A percentile compares a stretch with the other conserved stretches of the same genome.
These are phyloP conservation scores for Philaenus spumarius DNA, from an alignment of 1,140 invertebrate genomes.

Conservation along the genomic window DNA sequence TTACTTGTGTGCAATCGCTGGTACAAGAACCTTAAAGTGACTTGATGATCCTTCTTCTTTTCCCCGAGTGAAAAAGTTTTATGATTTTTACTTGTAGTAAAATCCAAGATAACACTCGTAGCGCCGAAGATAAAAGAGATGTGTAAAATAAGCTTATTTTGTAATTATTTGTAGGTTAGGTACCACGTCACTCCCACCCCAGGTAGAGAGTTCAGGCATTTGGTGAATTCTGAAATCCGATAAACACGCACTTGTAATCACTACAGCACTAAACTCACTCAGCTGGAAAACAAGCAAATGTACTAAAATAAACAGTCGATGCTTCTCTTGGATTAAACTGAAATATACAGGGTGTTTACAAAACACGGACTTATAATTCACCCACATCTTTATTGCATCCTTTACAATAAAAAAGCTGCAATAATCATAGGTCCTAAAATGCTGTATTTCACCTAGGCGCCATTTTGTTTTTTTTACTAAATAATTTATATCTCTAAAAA, in stretches of 20 bases:
- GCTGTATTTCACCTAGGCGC: no score
- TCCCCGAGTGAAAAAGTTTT: neutral
- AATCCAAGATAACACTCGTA: conserved; percentile 14
- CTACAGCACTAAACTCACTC: neutral
- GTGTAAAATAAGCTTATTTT: conserved; percentile 17
- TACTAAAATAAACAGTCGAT: neutral
- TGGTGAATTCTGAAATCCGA: conserved; percentile 4
- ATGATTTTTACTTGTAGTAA: no score
- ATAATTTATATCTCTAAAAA: no score
- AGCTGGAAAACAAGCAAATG: neutral
- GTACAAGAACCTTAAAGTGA: conserved; percentile 13
- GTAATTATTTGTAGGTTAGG: neutral
- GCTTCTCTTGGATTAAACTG: no score
- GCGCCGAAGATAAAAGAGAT: conserved; percentile 16
- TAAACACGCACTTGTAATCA: neutral
- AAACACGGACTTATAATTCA: no score
- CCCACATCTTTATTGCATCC: no score
- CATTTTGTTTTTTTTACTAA: no score
- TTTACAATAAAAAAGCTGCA: no score
- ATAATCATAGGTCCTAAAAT: no score
- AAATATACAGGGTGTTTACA: no score
- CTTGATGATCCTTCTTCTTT: neutral
- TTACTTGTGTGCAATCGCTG: conserved; percentile 15
- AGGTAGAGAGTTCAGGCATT: neutral
- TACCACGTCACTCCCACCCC: conserved; percentile 19